A percentile compares a stretch with the other conserved stretches of the same genome.
Evolutionary conservation across 2,888 invertebrate genomes (phyloP).

Genomic region (Pandemis corylana): DNA sequence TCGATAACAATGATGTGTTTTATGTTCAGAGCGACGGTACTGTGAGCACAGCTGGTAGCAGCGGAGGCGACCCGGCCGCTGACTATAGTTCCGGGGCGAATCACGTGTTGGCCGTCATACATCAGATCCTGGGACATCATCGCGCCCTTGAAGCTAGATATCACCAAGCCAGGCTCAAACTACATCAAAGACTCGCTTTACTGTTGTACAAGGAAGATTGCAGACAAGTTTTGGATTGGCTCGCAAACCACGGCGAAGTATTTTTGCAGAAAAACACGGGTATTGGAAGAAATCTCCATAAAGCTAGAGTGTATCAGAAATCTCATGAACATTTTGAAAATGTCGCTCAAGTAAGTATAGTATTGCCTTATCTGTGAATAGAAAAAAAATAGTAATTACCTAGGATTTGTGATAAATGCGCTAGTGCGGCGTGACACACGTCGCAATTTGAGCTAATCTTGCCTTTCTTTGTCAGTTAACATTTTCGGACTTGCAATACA

Average conservation of each 20-base stretch:
- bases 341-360: conserved; percentile 93
- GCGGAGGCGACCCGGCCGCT: conserved; percentile 93
- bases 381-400: too few relatives aligned
- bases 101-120: conserved; percentile 97
- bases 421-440: too few relatives aligned
- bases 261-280: conserved; percentile 99
- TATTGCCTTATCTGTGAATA: too few relatives aligned
- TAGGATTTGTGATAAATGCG: too few relatives aligned
- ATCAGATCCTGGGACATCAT: conserved; percentile 98
- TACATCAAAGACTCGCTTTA: conserved; percentile 97
- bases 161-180: conserved; percentile 97
- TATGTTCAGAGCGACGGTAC: conserved; percentile 69
- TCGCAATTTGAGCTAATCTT: too few relatives aligned
- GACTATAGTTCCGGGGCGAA: conserved; percentile 99
- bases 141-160: conserved; percentile 96
- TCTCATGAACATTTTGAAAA: conserved; percentile 99
- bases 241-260: conserved; percentile 98
- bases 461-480: too few relatives aligned
- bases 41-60: conserved; percentile 85
- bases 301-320: conserved; percentile 98
- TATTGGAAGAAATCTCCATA: conserved; percentile 97
- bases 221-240: conserved; percentile 98
- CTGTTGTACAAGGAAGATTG: conserved; percentile 98
- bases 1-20: background rate
- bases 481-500: too few relatives aligned